Conservation (phyloP, 2,888 invertebrate genomes). For the Cepaea hortensis region DNA sequence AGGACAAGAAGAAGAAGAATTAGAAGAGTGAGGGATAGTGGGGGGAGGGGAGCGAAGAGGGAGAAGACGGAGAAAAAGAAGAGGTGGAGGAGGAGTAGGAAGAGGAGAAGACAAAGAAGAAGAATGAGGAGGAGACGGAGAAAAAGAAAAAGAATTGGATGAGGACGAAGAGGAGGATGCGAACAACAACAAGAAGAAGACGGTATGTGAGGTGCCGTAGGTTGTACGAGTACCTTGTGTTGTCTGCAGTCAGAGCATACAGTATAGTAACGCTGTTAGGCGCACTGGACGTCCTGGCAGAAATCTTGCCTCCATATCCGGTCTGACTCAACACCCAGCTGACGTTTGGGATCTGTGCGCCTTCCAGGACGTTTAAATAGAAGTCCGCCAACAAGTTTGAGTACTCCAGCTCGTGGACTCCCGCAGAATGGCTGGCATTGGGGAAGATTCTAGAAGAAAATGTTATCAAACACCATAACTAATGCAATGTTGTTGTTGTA, state of each 20-base stretch:
- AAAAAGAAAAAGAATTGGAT: not conserved
- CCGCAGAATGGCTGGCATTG: slow-evolving; percentile 64
- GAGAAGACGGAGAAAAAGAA: no score
- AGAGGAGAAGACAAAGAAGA: no score
- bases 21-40: no score
- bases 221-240: not conserved
- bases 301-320: slow-evolving; percentile 57
- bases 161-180: not conserved
- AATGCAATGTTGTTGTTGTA: no score
- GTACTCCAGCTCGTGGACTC: slow-evolving; percentile 60
- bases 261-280: slow-evolving; percentile 57
- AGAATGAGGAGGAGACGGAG: no score
- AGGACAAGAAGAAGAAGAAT: no score
- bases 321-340: slow-evolving; percentile 54
- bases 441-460: slow-evolving; percentile 58
- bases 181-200: not conserved
- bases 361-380: slow-evolving; percentile 58
- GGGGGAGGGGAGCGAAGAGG: no score
- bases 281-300: slow-evolving; percentile 52
- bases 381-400: slow-evolving; percentile 61
- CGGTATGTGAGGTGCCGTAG: not conserved
- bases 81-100: no score
- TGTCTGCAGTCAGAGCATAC: slow-evolving; percentile 61
- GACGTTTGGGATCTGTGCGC: slow-evolving; percentile 58
- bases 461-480: no score